A percentile compares a stretch with the other conserved stretches of the same genome.
Conservation (phyloP, 2,113 vertebrate genomes). For the Orycteropus afer region DNA sequence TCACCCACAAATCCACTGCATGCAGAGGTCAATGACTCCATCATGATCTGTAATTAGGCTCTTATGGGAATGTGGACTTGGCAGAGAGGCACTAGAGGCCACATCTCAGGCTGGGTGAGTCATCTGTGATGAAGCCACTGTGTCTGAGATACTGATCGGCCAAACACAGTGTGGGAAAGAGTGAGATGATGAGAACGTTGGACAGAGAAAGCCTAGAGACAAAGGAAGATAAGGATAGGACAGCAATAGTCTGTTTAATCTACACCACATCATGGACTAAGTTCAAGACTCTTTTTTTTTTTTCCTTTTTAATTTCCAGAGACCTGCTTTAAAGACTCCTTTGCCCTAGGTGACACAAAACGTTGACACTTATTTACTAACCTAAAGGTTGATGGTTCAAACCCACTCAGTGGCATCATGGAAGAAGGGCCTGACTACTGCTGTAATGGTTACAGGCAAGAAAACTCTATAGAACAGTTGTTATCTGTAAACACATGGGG, state of each 20-base stretch:
- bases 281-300: neutral
- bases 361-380: neutral
- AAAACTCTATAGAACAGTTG: neutral
- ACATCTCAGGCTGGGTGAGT: neutral
- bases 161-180: conserved; percentile 32
- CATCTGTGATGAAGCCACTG: neutral
- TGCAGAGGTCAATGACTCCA: neutral
- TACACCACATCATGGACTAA: neutral
- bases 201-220: conserved; percentile 29
- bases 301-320: neutral
- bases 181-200: accelerated
- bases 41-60: neutral
- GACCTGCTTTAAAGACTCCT: neutral
- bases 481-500: no score
- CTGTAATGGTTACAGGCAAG: neutral
- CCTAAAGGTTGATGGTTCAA: neutral
- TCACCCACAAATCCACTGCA: no score
- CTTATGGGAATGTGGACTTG: neutral
- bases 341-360: neutral
- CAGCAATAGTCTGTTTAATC: neutral
- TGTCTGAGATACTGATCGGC: neutral
- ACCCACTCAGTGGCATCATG: neutral
- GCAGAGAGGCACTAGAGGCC: neutral
- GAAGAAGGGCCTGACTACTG: neutral
- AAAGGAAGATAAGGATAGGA: neutral